phyloP scores from a whole-genome alignment of 2,797 vertebrate species.

The Phrynocephalus forsythii region DNA sequence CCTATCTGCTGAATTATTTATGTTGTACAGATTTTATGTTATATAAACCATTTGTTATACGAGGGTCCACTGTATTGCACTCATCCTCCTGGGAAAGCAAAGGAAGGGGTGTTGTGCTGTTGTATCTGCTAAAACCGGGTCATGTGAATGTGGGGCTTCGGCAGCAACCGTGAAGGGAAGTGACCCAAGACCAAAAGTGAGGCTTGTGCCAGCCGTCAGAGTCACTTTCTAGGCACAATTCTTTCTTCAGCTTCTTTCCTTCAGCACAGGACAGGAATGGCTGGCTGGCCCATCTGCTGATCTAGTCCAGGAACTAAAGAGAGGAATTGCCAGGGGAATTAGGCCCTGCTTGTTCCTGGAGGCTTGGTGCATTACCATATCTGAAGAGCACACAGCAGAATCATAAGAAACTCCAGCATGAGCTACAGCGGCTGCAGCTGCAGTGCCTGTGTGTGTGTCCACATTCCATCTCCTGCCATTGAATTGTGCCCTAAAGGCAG shows the following conservation, averaged over 20 bases:
- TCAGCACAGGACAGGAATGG: not conserved
- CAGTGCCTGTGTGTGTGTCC: not conserved
- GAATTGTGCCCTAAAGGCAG: slow-evolving; percentile 20
- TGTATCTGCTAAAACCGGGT: not conserved
- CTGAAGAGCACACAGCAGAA: not conserved
- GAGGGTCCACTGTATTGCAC: too few species aligned
- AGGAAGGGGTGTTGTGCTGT: not conserved
- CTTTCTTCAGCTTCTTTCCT: not conserved
- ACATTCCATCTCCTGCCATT: not conserved
- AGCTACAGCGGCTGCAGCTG: fast-evolving
- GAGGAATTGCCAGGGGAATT: not conserved
- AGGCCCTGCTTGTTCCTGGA: not conserved
- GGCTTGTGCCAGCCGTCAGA: too few species aligned
- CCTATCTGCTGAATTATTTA: too few species aligned
- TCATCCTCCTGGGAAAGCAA: not conserved
- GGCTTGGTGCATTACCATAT: not conserved
- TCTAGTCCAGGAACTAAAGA: not conserved
- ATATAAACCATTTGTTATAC: too few species aligned
- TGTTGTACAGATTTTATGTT: too few species aligned
- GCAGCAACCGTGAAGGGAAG: not conserved
- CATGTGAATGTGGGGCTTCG: too few species aligned
- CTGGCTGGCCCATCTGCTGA: not conserved
- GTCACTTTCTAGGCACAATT: not conserved
- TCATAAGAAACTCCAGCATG: not conserved
- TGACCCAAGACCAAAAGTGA: not conserved